Evolutionary conservation across 2,113 vertebrate species (phyloP), one percentile per base, ranked within the genome.

Genomic region (Cinclus cinclus): DNA sequence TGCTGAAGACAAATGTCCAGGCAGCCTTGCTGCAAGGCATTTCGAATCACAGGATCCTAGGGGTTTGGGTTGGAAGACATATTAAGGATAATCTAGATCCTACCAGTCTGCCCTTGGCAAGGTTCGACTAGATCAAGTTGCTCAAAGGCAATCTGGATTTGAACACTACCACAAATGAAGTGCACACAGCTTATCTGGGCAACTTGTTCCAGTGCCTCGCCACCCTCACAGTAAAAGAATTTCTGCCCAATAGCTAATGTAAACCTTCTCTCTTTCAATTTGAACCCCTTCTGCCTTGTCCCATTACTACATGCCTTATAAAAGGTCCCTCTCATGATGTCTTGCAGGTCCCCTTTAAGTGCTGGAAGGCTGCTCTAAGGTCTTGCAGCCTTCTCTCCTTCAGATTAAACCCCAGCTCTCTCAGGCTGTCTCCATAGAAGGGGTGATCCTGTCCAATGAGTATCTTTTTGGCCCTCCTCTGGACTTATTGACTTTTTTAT

Each of bases 141-240:
- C 6, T 49, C 11, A 80, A 50, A 80, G 10, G 27, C 44, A 65
- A 3, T 22, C 12, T 44, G 37, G 3, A 14, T 17, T 73, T 80
- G 35, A 58, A 42, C 0, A 0, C 31, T 58, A 23, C 15, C 4
- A 13, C 6, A 12, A 18, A 16, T 33, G 42, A 4, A 33, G 14
- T 4, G 13, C 9, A 10, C 19, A 23, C 12, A 44, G 8, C 18
- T 74, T 81, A 4, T 28, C 10, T n/a, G 13, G 44, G 15, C 8
- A 24, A 16, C 15, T 5, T 24, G 10, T 59, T 59, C 15, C 59
- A 59, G 22, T 9, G 23, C 23, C 44, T 74, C 13, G 39, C 10
- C 23, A 44, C 4, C 10, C 17, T 37, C 37, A 33, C 7, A 39
- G 22, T 28, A 52, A 67, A 67, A n/a, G 5, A 39, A 44, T 52